Percentiles rank a stretch among this genome's conserved stretches.
Evolutionary conservation across 2,797 vertebrate genomes (phyloP).

Genomic region (Odontamblyopus lacepedii): DNA sequence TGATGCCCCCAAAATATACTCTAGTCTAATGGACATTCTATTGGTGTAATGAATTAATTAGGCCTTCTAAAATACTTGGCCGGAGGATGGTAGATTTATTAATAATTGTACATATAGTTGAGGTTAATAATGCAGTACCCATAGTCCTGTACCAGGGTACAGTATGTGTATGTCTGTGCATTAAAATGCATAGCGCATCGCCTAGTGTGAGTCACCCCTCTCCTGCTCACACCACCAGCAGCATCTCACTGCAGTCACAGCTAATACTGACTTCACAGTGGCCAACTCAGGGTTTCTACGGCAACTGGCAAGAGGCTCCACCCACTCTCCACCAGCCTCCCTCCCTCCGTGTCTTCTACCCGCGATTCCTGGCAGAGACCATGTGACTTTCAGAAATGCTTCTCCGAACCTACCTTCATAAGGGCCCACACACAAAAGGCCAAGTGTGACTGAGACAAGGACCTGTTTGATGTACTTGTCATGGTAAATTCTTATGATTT

Average conservation of each 20-base stretch:
- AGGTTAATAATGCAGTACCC: conserved; percentile 15
- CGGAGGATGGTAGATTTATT: conserved; percentile 11
- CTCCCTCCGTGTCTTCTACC: conserved; percentile 29
- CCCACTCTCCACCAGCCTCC: conserved; percentile 43
- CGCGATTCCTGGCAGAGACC: conserved; percentile 67
- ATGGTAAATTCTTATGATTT: neutral
- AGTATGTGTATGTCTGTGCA: conserved; percentile 42
- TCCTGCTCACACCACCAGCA: conserved; percentile 61
- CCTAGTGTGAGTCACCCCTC: conserved; percentile 68
- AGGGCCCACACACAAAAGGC: conserved; percentile 13
- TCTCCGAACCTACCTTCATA: conserved; percentile 68
- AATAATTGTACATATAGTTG: neutral
- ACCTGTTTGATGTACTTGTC: neutral
- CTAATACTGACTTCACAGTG: conserved; percentile 64
- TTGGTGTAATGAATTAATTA: conserved; percentile 64
- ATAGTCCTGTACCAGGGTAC: conserved; percentile 11
- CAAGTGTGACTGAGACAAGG: conserved; percentile 4
- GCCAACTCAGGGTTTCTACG: conserved; percentile 79
- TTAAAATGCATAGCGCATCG: conserved; percentile 73
- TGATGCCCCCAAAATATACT: conserved; percentile 34
- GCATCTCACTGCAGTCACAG: conserved; percentile 72
- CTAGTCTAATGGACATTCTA: conserved; percentile 46
- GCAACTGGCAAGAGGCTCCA: conserved; percentile 73
- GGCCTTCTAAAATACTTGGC: conserved; percentile 29
- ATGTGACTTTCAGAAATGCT: conserved; percentile 78